phyloP scores from a whole-genome alignment of 2,113 vertebrate genomes.

The Phylloscopus trochilus region DNA sequence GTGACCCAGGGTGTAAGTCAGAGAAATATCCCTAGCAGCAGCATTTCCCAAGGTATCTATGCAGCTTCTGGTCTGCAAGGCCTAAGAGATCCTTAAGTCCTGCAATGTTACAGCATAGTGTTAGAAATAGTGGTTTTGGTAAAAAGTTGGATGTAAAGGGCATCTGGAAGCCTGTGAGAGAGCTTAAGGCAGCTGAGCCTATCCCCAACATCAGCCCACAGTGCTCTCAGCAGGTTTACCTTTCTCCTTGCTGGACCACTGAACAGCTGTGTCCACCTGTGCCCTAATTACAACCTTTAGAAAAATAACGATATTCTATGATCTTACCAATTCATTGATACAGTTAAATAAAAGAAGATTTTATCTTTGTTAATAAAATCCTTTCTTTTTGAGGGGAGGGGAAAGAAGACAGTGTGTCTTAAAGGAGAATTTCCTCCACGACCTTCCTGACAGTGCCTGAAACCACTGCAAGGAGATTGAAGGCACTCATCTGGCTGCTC shows the following conservation, averaged over 20 bases:
- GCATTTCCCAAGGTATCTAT: background rate
- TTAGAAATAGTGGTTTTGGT: background rate
- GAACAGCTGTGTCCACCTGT: background rate
- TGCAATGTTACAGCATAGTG: background rate
- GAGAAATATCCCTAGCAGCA: background rate
- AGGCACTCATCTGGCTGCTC: background rate
- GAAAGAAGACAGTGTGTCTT: background rate
- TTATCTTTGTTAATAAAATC: background rate
- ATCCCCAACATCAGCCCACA: background rate
- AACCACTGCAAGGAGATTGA: background rate
- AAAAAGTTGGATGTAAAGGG: background rate
- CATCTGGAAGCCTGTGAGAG: background rate
- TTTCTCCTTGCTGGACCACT: background rate
- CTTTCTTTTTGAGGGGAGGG: background rate
- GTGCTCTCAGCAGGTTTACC: background rate
- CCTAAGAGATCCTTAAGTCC: background rate
- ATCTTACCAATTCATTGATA: background rate
- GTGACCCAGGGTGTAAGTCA: background rate
- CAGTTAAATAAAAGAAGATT: background rate
- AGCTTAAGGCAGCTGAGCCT: background rate
- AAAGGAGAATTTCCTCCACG: background rate
- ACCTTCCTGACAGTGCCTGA: background rate
- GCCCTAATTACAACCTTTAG: background rate
- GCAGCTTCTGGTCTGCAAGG: background rate
- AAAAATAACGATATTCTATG: constrained; percentile 6